Evolutionary conservation across 2,888 invertebrate species (phyloP), one percentile per base, ranked within the genome.

Genomic region (Hylaea fasciaria): DNA sequence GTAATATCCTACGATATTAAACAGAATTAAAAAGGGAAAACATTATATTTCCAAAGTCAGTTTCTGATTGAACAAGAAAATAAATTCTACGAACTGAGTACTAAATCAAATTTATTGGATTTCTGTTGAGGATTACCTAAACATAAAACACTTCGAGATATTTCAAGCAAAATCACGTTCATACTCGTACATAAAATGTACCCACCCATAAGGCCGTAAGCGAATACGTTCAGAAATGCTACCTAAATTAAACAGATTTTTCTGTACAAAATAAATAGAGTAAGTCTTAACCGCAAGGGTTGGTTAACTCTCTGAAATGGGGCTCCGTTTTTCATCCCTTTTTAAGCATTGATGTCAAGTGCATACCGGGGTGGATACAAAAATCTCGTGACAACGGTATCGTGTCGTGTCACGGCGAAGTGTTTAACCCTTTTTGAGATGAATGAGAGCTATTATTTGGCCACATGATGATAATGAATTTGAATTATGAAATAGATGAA

Each of bases 291-390:
- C 46, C 49, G 40, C 57, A 57, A 58, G 68, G 62, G 67, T 69
- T 67, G 61, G 72, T 76, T 73, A 70, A 68, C 65, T 59, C 62
- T 62, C 66, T 69, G 70, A 73, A 73, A 73, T 70, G 72, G 71
- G 72, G 55, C 66, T 66, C 56, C 73, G 76, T 76, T 78, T 71
- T 70, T 68, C 63, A 72, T 65, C 68, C 72, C 52, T 43, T 67
- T 66, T 74, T 53, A 63, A 59, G 72, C 73, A 78, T 77, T 75
- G 76, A 73, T 79, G 81, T 81, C 81, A 81, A 78, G 75, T 61
- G 70, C 81, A 82, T 55, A 44, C 40, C 59, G 51, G 55, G 35
- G 50, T 37, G 56, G 52, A 44, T 50, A 56, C 56, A 56, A 61
- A 56, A 61, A 52, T 56, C 48, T 46, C 46, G 63, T 72, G 57